phyloP scores from a whole-genome alignment of 2,888 invertebrate species.

The Diarsia mendica region DNA sequence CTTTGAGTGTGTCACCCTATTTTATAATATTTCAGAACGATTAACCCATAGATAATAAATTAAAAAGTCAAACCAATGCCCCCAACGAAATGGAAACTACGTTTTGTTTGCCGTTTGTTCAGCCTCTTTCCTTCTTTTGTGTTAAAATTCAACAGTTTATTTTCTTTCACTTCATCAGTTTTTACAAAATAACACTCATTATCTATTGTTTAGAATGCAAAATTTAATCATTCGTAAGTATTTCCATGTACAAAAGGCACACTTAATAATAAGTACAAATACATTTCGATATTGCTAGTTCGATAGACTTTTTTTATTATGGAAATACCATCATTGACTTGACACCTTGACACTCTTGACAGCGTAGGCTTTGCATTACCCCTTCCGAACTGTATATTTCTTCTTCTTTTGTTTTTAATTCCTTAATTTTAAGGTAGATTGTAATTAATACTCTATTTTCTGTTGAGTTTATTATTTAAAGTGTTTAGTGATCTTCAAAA shows the following conservation, averaged over 20 bases:
- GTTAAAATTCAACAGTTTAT: background rate
- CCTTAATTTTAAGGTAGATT: constrained; percentile 55
- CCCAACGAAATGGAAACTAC: background rate
- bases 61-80: background rate
- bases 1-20: too few species aligned
- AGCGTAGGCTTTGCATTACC: constrained; percentile 59
- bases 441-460: constrained; percentile 41
- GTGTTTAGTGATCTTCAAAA: constrained; percentile 57
- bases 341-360: constrained; percentile 53
- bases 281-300: constrained; percentile 32
- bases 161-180: background rate
- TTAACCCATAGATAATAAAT: background rate
- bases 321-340: constrained; percentile 21
- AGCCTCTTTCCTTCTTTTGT: background rate
- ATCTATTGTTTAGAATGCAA: background rate
- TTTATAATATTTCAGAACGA: constrained; percentile 3
- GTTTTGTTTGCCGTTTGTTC: constrained; percentile 7
- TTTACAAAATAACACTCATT: background rate
- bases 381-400: constrained; percentile 68
- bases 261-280: background rate
- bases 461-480: constrained; percentile 52
- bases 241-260: background rate
- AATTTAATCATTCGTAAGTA: too few species aligned
- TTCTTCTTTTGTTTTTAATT: constrained; percentile 71
- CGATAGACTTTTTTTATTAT: background rate